These are phyloP conservation scores for Sminthurinus signatus DNA, from an alignment of 1,140 invertebrate species.

Conservation along the genomic window DNA sequence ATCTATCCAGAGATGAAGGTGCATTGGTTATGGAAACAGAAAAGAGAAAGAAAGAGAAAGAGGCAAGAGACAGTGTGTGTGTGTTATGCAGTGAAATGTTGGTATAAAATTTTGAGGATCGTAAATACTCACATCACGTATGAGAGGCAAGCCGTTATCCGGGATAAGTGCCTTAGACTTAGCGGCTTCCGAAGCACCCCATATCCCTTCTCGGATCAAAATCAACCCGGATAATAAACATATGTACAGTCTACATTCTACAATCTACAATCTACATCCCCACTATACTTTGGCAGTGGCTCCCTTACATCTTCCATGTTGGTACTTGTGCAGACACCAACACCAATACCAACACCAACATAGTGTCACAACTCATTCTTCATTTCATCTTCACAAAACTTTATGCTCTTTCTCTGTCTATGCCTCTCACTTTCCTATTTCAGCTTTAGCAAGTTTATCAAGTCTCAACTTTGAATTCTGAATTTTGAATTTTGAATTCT, in stretches of 20 bases:
- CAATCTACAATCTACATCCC: too few species aligned
- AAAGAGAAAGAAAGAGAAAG: slow-evolving; percentile 1
- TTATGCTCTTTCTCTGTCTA: background rate
- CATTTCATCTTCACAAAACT: background rate
- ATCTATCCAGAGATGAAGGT: background rate
- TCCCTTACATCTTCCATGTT: too few species aligned
- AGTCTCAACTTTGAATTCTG: too few species aligned
- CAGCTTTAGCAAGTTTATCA: too few species aligned
- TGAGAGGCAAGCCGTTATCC: slow-evolving; percentile 37
- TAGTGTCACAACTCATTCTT: background rate
- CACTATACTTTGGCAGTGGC: too few species aligned
- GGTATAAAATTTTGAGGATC: slow-evolving; percentile 40
- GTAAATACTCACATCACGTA: slow-evolving; percentile 42
- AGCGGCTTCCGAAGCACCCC: slow-evolving; percentile 12
- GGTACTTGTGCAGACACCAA: background rate
- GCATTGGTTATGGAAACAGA: background rate
- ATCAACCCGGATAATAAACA: slow-evolving; percentile 20
- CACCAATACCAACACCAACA: background rate
- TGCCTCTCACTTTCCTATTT: too few species aligned
- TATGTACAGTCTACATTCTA: slow-evolving; percentile 14
- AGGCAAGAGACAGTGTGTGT: slow-evolving; percentile 1
- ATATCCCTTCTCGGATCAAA: slow-evolving; percentile 21
- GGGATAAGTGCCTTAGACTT: slow-evolving; percentile 27
- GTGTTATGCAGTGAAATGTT: slow-evolving; percentile 35
- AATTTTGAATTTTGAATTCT: too few species aligned